These are phyloP conservation scores for Centropus bengalensis DNA, from an alignment of 2,113 vertebrate genomes.

Conservation along the genomic window DNA sequence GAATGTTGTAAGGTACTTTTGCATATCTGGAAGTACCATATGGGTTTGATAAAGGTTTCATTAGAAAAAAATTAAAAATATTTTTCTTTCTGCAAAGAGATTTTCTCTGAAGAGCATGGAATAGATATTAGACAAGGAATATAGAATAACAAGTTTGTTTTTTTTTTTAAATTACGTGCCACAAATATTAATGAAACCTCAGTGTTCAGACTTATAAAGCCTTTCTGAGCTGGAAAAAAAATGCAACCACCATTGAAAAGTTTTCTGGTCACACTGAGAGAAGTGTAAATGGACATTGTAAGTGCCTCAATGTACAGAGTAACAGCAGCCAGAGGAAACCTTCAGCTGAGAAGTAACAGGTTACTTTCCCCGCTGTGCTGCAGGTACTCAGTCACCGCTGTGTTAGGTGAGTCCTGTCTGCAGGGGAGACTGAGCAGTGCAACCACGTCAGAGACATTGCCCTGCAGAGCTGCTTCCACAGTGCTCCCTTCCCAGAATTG, in stretches of 20 bases:
- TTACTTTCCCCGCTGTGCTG: not conserved
- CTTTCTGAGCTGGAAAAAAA: not conserved
- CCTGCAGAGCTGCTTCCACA: not conserved
- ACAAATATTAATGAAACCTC: not conserved
- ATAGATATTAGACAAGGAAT: not conserved
- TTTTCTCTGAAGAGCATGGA: not conserved
- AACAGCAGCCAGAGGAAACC: not conserved
- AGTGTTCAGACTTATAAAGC: not conserved
- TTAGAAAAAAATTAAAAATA: not conserved
- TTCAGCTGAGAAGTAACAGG: not conserved
- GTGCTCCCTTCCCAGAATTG: accelerated
- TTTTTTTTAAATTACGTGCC: too few relatives aligned
- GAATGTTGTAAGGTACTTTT: not conserved
- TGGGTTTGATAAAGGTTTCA: not conserved
- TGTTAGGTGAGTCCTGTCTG: not conserved
- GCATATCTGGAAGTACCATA: not conserved
- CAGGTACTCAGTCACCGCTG: not conserved
- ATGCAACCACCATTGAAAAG: not conserved
- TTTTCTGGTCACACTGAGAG: not conserved
- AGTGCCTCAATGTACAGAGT: not conserved
- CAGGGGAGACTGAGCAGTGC: not conserved
- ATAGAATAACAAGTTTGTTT: not conserved
- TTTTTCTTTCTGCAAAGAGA: not conserved
- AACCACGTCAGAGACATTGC: accelerated
- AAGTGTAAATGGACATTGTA: not conserved